Evolutionary conservation across 1,140 invertebrate species (phyloP), one percentile per base, ranked within the genome.

Genomic region (Aradophagus sp.): DNA sequence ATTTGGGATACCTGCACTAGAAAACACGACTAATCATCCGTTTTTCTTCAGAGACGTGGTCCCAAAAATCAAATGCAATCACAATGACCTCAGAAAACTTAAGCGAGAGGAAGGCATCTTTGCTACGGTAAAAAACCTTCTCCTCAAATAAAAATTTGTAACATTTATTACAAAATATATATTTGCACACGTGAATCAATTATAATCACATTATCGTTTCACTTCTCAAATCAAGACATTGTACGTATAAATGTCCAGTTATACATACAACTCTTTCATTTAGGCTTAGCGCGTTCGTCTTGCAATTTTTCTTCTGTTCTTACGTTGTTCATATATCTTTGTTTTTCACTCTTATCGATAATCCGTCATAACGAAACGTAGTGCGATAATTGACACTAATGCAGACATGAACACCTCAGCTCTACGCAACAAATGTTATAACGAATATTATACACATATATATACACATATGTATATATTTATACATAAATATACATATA

Each of bases 151-250:
- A 35, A 67, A 67, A 67, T 23, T 39, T 45, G 45, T 67, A 47
- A 38, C 32, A 42, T 19, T 67, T 58, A 58, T 67, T 67, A 58
- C 45, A 67, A 67, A 67, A 67, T 67, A 67, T 67, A 58, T 58
- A 38, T 67, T 58, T 58, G 17, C 53, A 17, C 47, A 67, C 39
- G 34, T 55, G 47, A 53, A 53, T 53, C 26, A 47, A 59, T 65
- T n/a, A 41, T 63, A 56, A 65, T 65, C 61, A 48, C 50, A 65
- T 20, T 17, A 36, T 16, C 32, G 5, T 19, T 36, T 31, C 36
- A 13, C 29, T 16, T 27, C 5, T 36, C 35, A 48, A 48, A 4
- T 14, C 7, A 48, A 36, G 11, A 14, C 16, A 23, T 31, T 12
- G 17, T 34, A 53, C 27, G 26, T 15, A 32, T 23, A 27, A 32